phyloP scores from a whole-genome alignment of 2,113 vertebrate genomes.

The Sinocyclocheilus grahami region DNA sequence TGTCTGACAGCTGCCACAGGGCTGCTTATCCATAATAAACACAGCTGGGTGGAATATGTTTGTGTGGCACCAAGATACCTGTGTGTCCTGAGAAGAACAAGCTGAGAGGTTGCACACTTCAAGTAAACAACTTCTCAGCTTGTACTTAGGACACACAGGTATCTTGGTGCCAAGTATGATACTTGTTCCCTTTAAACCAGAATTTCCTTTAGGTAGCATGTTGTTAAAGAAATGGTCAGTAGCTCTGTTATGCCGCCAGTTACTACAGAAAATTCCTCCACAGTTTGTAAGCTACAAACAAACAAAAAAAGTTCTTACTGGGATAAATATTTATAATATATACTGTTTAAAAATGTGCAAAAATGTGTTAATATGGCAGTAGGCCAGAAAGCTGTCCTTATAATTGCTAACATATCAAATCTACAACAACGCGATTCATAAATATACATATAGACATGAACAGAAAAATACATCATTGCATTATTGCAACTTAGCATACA shows the following conservation, averaged over 20 bases:
- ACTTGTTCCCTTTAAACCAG: neutral
- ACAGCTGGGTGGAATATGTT: neutral
- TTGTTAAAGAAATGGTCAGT: neutral
- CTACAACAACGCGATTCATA: too few relatives aligned
- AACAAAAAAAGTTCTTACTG: neutral
- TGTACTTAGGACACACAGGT: too few relatives aligned
- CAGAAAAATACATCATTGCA: too few relatives aligned
- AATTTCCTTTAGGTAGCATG: neutral
- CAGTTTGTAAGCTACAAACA: neutral
- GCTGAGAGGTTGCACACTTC: neutral
- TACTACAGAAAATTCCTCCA: neutral
- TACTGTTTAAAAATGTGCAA: too few relatives aligned
- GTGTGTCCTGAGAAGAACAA: neutral
- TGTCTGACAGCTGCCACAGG: constrained; percentile 28
- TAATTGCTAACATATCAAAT: too few relatives aligned
- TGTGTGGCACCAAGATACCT: constrained; percentile 24
- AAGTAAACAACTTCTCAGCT: too few relatives aligned
- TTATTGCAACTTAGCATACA: too few relatives aligned
- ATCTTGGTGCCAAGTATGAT: too few relatives aligned
- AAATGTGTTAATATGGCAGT: too few relatives aligned
- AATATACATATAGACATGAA: too few relatives aligned
- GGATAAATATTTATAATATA: too few relatives aligned
- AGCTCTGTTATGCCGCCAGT: neutral
- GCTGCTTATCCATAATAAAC: constrained; percentile 28
- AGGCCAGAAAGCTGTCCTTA: too few relatives aligned